A percentile compares a stretch with the other conserved stretches of the same genome.
phyloP scores from a whole-genome alignment of 2,113 vertebrate genomes.

The Chionodraco myersi region DNA sequence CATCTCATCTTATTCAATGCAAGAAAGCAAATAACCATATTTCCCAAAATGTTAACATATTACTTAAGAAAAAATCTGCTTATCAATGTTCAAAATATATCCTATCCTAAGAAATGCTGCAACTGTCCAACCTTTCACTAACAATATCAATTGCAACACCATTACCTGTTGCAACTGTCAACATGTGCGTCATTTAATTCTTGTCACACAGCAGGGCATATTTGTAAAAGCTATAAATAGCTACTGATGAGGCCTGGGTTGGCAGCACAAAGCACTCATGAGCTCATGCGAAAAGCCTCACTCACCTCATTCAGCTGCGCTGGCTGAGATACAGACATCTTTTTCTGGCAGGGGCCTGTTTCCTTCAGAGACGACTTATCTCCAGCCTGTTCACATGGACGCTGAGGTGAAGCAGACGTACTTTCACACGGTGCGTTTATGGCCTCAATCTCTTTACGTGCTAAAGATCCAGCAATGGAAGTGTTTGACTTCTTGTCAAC shows the following conservation, averaged over 20 bases:
- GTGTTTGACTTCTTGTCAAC: slow-evolving; percentile 42
- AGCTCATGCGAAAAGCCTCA: slow-evolving; percentile 71
- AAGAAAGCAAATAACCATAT: neutral
- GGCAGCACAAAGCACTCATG: slow-evolving; percentile 75
- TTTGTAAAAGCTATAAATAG: slow-evolving; percentile 87
- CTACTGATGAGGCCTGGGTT: slow-evolving; percentile 65
- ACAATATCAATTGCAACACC: slow-evolving; percentile 28
- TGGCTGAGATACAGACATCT: slow-evolving; percentile 50
- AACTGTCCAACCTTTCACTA: slow-evolving; percentile 10
- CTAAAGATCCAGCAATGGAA: slow-evolving; percentile 20
- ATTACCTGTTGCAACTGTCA: slow-evolving; percentile 56
- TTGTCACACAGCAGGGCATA: slow-evolving; percentile 67
- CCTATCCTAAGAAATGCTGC: neutral
- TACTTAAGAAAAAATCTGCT: neutral
- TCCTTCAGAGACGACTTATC: slow-evolving; percentile 61
- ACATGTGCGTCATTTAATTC: slow-evolving; percentile 69
- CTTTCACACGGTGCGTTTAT: slow-evolving; percentile 18
- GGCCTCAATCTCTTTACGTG: slow-evolving; percentile 3
- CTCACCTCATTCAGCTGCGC: slow-evolving; percentile 77
- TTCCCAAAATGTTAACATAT: neutral
- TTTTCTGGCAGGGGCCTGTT: slow-evolving; percentile 57
- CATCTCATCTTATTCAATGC: neutral
- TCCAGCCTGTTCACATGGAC: slow-evolving; percentile 35
- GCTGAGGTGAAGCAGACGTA: slow-evolving; percentile 16
- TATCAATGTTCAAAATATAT: neutral